phyloP scores from a whole-genome alignment of 2,797 vertebrate genomes.

The Gallinago nigripennis region DNA sequence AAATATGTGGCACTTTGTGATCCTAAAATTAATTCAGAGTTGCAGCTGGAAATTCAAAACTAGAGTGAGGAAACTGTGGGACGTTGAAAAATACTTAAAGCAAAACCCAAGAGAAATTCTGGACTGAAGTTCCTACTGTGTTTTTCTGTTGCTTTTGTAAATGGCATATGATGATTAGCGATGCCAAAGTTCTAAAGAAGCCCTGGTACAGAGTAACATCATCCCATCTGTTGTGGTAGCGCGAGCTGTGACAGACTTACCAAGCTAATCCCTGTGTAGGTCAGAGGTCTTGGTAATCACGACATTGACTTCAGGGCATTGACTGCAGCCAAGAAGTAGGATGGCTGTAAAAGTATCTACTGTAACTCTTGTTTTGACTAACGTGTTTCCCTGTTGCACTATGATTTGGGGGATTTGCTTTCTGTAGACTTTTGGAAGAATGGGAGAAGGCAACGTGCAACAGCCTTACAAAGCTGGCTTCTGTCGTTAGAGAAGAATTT shows the following conservation, averaged over 20 bases:
- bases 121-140: not conserved
- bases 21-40: not conserved
- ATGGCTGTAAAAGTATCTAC: not conserved
- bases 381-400: fast-evolving
- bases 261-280: not conserved
- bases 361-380: not conserved
- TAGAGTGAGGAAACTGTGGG: too few relatives aligned
- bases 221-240: not conserved
- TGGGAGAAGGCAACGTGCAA: not conserved
- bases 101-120: not conserved
- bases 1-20: not conserved
- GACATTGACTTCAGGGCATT: not conserved
- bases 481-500: not conserved
- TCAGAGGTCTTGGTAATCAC: not conserved
- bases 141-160: not conserved
- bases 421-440: not conserved
- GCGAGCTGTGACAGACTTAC: fast-evolving
- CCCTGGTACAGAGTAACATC: not conserved
- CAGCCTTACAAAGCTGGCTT: not conserved
- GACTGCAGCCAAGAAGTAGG: not conserved
- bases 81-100: not conserved
- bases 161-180: fast-evolving
- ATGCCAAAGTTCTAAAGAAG: not conserved
- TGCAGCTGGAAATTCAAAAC: not conserved
- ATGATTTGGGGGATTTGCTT: not conserved